Conservation (phyloP, 2,888 invertebrate genomes). For the Chouioia cunea region DNA sequence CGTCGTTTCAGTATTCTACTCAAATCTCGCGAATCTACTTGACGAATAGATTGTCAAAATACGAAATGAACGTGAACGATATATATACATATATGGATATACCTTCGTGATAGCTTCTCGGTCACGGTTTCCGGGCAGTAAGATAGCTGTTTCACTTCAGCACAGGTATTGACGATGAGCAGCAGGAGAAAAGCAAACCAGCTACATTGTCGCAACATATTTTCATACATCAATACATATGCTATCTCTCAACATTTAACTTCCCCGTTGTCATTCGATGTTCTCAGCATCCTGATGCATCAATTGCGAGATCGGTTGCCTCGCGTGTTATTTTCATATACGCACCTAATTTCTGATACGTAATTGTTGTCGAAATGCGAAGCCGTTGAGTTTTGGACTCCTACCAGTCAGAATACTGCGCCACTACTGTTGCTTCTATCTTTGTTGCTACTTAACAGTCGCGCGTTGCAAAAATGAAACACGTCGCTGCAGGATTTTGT, state of each 20-base stretch:
- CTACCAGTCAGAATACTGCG: constrained; percentile 8
- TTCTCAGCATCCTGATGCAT: constrained; percentile 30
- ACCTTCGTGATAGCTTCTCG: constrained; percentile 29
- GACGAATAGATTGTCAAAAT: background rate
- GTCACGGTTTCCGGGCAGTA: constrained; percentile 33
- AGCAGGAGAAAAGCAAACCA: constrained; percentile 37
- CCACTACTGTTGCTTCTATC: background rate
- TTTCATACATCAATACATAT: background rate
- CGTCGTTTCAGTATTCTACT: background rate
- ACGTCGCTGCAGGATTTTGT: constrained; percentile 19
- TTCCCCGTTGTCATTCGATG: background rate
- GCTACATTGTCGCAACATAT: constrained; percentile 27
- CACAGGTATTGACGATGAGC: constrained; percentile 13
- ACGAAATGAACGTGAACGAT: background rate
- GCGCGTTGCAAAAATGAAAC: constrained; percentile 3
- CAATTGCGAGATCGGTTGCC: background rate
- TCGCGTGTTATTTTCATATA: background rate
- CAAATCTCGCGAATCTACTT: too few relatives aligned
- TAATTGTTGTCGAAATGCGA: too few relatives aligned
- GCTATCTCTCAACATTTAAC: background rate
- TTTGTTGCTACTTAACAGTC: constrained; percentile 39
- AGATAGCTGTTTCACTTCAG: constrained; percentile 42
- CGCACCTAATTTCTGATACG: too few relatives aligned
- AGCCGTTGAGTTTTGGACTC: too few relatives aligned
- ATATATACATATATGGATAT: background rate